phyloP scores from a whole-genome alignment of 2,797 vertebrate species.

The Dromococcyx pavoninus region DNA sequence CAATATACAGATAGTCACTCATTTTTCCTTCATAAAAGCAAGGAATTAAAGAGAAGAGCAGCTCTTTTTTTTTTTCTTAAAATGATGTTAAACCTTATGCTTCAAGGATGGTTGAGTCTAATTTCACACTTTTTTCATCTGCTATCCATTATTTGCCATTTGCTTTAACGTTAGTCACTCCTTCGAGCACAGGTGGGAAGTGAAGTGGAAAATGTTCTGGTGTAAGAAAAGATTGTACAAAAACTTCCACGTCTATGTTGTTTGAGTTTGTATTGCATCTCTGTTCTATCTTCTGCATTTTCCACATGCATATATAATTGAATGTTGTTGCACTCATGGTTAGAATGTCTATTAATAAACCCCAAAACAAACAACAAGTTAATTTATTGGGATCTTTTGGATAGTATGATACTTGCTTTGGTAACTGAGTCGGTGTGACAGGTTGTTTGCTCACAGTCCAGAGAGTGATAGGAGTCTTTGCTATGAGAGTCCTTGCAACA shows the following conservation, averaged over 20 bases:
- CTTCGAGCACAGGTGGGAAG: background rate
- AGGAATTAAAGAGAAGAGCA: background rate
- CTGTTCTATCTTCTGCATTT: background rate
- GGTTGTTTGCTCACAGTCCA: background rate
- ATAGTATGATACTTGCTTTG: background rate
- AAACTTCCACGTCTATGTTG: background rate
- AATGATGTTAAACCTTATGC: background rate
- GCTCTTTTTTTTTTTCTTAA: background rate
- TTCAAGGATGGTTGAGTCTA: background rate
- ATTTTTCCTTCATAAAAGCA: background rate
- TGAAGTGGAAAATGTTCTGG: background rate
- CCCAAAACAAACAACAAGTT: background rate
- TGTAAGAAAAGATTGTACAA: background rate
- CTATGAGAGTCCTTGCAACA: background rate
- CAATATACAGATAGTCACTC: background rate
- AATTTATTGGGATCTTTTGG: background rate
- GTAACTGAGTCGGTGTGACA: background rate
- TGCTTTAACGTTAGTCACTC: background rate
- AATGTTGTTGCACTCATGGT: rapidly evolving
- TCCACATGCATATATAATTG: background rate
- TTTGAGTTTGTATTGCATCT: background rate
- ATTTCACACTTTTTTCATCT: background rate
- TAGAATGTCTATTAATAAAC: background rate
- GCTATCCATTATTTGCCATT: background rate
- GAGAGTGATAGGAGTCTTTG: background rate